Conservation (phyloP, 2,113 vertebrate genomes). For the Corythornis madagascariensis region DNA sequence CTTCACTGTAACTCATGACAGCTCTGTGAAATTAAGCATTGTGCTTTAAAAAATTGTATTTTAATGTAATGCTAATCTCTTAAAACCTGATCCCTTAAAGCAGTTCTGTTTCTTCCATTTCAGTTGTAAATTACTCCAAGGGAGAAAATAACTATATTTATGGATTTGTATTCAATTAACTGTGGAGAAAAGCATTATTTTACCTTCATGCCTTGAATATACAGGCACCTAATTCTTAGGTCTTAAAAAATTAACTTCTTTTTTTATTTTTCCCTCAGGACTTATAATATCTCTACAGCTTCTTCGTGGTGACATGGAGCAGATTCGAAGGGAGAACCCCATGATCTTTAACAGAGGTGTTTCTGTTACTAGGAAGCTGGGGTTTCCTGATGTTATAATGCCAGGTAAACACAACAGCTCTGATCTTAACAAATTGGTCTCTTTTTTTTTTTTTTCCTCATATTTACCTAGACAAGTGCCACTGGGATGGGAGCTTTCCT, state of each 20-base stretch:
- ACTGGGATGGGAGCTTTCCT: neutral
- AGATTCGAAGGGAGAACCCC: constrained; percentile 92
- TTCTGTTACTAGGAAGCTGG: constrained; percentile 90
- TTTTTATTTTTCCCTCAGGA: constrained; percentile 73
- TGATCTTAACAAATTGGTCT: neutral
- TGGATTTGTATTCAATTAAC: neutral
- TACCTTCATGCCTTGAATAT: neutral
- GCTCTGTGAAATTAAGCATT: neutral
- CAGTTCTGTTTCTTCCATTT: constrained; percentile 2
- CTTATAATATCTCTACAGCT: constrained; percentile 95
- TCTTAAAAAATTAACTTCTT: constrained; percentile 30
- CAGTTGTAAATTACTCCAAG: neutral
- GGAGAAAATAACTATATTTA: constrained; percentile 2
- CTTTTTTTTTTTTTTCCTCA: neutral
- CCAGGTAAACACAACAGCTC: constrained; percentile 81
- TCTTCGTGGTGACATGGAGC: constrained; percentile 94
- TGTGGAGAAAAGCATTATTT: neutral
- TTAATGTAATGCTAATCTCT: neutral
- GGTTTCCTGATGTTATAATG: constrained; percentile 96
- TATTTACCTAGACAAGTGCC: neutral
- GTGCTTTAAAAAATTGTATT: neutral
- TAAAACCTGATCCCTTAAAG: neutral
- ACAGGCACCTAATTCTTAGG: neutral
- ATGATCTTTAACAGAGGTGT: constrained; percentile 90
- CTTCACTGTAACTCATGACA: neutral